A percentile compares a stretch with the other conserved stretches of the same genome.
phyloP scores from a whole-genome alignment of 2,113 vertebrate species.

The Pollimyrus isidori region DNA sequence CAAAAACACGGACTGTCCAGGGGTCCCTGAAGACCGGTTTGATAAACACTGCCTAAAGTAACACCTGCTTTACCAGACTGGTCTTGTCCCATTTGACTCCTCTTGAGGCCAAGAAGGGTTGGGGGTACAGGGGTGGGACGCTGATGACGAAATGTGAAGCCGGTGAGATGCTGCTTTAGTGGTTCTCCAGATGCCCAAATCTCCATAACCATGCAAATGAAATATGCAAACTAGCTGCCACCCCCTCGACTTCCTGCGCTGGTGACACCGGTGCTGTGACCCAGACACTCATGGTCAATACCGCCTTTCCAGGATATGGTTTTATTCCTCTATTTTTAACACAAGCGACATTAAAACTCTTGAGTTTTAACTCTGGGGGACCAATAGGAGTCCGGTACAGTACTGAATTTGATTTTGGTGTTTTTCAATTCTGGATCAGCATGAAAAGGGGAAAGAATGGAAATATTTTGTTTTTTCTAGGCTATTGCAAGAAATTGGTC shows the following conservation, averaged over 20 bases:
- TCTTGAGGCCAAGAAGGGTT: not conserved
- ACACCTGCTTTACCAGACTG: not conserved
- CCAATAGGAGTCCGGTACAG: not conserved
- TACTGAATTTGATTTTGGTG: not conserved
- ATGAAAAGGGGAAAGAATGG: not conserved
- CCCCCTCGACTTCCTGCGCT: not conserved
- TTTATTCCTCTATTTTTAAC: not conserved
- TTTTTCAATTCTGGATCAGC: not conserved
- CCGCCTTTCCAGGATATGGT: not conserved
- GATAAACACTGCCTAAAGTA: not conserved
- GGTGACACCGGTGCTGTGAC: not conserved
- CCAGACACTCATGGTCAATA: not conserved
- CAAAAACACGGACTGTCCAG: not conserved
- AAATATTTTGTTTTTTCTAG: not conserved
- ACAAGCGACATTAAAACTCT: not conserved
- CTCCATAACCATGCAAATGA: constrained; percentile 48
- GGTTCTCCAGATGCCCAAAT: not conserved
- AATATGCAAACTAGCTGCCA: constrained; percentile 47
- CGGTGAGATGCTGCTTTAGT: not conserved
- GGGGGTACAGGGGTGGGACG: not conserved
- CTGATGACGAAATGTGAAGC: not conserved
- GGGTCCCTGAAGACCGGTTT: not conserved
- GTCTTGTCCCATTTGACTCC: not conserved
- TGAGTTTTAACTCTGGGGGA: not conserved
- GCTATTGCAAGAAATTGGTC: not conserved